phyloP scores from a whole-genome alignment of 2,797 vertebrate species.

The Eidolon dupreanum region DNA sequence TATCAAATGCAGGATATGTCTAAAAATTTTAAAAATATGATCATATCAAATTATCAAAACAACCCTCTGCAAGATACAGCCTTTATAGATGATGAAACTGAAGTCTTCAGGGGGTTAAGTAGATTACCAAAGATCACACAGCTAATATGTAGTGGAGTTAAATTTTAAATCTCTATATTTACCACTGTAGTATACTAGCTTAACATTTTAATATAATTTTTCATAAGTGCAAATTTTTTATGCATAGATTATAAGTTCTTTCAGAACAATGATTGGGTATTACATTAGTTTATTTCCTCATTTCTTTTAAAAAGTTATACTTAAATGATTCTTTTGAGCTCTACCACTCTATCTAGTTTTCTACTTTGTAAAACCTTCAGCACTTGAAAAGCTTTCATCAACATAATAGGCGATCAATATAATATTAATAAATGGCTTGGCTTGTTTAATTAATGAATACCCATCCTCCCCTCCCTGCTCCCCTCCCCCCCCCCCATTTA shows the following conservation, averaged over 20 bases:
- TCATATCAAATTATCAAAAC: not conserved
- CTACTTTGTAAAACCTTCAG: not conserved
- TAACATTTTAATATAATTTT: not conserved
- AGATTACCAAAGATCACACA: not conserved
- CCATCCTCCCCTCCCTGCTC: rapidly evolving
- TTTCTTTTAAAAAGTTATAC: not conserved
- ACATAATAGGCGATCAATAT: not conserved
- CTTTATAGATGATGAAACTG: not conserved
- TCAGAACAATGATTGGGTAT: not conserved
- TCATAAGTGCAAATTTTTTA: not conserved
- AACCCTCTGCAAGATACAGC: not conserved
- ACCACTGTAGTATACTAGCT: not conserved
- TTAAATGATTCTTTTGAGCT: not conserved
- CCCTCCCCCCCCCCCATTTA: not conserved
- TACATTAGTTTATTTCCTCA: not conserved
- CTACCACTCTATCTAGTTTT: not conserved
- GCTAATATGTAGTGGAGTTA: not conserved
- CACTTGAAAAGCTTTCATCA: not conserved
- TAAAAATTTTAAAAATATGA: conserved; percentile 13
- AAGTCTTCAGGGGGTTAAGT: not conserved
- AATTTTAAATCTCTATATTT: not conserved
- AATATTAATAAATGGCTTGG: not conserved
- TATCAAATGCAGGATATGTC: not conserved
- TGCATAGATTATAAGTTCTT: not conserved
- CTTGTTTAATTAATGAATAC: conserved; percentile 6